Base-by-base conservation (phyloP, 2,113 vertebrate species). In the Romanogobio albipinnatus region DNA sequence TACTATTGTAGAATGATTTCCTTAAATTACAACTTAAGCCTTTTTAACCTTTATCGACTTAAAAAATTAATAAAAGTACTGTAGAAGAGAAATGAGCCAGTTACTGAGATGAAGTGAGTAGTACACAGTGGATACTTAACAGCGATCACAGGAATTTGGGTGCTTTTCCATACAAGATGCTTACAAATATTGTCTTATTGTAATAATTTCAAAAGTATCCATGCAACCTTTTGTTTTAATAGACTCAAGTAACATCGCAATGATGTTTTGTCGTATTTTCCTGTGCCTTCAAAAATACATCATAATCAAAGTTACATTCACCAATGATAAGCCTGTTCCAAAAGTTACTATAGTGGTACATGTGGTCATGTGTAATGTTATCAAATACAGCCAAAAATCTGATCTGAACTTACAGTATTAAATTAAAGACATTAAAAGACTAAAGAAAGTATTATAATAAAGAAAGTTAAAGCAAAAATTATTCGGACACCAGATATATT, bases 301-400 rank as follows among this genome's bases (percentile, higher is more conserved):
- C 47, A 51, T 43, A 5, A 51, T 51, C 49, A 53, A 24, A 51
- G 73, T 29, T 76, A 29, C 49, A 53, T 76, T 76, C 26, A 17
- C 45, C 74, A 33, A 76, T 76, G 47, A 53, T 76, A 15, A 29
- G 74, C 74, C 49, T 74, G 70, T 76, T 76, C 45, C 24, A 53
- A 51, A 75, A 5, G 73, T 75, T 24, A 47, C 22, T 26, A 47
- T 73, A 19, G 13, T 26, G 73, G 47, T 75, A 75, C 9, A 49
- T 47, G 5, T n/a, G 36, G 17, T 45, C 68, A 75, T 75, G n/a
- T 9, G 29, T 15, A 51, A 51, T 15, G 8, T 51, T 51, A 26
- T 51, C 15, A 68, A 36, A 39, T 68, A 39, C 33, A 39, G 66
- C 15, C 64, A 39, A 68, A 68, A 39, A 70, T 70, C 19, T 1